Evolutionary conservation across 2,888 invertebrate species (phyloP).

Genomic region (Zhuqinia jingwanae): DNA sequence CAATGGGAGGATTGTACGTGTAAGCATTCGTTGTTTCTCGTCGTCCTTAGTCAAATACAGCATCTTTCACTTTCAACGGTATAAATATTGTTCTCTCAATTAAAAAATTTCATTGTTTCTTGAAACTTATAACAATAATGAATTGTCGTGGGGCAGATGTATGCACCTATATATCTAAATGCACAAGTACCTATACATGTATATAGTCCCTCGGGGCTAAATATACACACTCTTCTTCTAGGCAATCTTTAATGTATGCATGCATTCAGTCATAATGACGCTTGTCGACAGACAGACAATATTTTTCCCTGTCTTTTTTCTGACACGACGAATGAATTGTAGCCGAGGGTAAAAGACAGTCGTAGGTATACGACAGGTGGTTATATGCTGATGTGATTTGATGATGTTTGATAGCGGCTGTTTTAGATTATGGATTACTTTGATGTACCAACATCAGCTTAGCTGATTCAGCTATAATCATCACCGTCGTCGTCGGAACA

Average conservation of each 20-base stretch:
- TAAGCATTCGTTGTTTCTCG: conserved; percentile 2
- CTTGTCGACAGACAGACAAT: background rate
- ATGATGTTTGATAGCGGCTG: too few relatives aligned
- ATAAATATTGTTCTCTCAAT: conserved; percentile 42
- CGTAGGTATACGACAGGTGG: background rate
- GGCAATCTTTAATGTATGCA: background rate
- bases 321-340: background rate
- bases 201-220: conserved; percentile 3
- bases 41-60: background rate
- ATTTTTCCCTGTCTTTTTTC: background rate
- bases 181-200: too few relatives aligned
- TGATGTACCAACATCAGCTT: background rate
- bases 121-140: conserved; percentile 8
- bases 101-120: conserved; percentile 63
- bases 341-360: background rate
- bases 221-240: conserved; percentile 24
- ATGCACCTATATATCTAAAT: too few relatives aligned
- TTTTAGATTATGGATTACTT: too few relatives aligned
- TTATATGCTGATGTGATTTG: background rate
- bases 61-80: conserved; percentile 56
- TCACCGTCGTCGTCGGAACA: background rate
- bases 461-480: background rate
- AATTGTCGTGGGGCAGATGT: conserved; percentile 21
- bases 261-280: too few relatives aligned
- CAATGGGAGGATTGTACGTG: conserved; percentile 25